Percentiles rank a stretch among this genome's conserved stretches.
phyloP scores from a whole-genome alignment of 2,888 invertebrate genomes.

The Aphidius colemani region DNA sequence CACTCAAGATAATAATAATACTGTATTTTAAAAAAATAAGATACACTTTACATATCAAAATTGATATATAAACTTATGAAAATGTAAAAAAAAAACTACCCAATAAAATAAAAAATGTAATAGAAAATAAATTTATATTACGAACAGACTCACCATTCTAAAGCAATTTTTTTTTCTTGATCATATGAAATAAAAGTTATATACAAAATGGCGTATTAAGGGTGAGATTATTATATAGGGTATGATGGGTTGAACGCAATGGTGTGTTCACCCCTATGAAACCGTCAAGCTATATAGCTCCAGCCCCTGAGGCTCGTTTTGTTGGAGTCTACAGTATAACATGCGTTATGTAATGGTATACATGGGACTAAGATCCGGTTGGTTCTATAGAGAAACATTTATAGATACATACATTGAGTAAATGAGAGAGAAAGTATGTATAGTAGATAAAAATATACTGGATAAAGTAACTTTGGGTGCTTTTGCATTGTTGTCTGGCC shows the following conservation, averaged over 20 bases:
- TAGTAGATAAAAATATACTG: slow-evolving; percentile 17
- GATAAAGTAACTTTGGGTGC: slow-evolving; percentile 27
- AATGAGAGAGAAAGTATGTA: no score
- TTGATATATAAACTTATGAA: not conserved
- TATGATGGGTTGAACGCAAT: slow-evolving; percentile 28
- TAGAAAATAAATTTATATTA: not conserved
- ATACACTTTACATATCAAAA: not conserved
- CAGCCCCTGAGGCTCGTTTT: not conserved
- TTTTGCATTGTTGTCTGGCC: slow-evolving; percentile 56
- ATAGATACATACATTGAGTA: no score
- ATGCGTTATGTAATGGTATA: slow-evolving; percentile 57
- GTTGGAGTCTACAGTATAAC: slow-evolving; percentile 36
- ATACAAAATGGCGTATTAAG: slow-evolving; percentile 56
- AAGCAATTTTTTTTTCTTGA: not conserved
- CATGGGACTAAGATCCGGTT: slow-evolving; percentile 49
- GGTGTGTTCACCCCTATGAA: slow-evolving; percentile 13
- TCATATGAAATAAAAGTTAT: slow-evolving; percentile 2
- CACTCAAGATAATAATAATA: no score
- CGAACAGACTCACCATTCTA: not conserved
- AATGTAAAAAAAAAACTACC: not conserved
- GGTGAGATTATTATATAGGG: slow-evolving; percentile 17
- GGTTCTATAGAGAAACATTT: slow-evolving; percentile 6
- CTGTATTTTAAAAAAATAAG: no score
- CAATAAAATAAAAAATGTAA: not conserved
- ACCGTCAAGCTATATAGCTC: slow-evolving; percentile 5